A percentile compares a stretch with the other conserved stretches of the same genome.
phyloP scores from a whole-genome alignment of 2,797 vertebrate species.

The Enteromius radiatus region DNA sequence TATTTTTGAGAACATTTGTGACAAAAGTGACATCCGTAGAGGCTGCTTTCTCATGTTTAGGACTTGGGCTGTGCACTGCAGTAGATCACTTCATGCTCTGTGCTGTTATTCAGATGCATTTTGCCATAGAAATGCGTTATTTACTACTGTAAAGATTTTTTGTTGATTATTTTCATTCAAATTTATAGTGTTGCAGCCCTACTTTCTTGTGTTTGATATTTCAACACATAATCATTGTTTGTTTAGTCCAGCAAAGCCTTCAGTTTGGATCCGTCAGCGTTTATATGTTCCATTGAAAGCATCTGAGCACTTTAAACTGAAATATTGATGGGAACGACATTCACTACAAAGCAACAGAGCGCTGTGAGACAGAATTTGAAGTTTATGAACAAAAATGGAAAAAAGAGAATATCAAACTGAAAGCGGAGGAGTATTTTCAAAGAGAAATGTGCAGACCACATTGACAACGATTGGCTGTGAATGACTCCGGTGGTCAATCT shows the following conservation, averaged over 20 bases:
- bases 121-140: not conserved
- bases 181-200: not conserved
- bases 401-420: slow-evolving; percentile 28
- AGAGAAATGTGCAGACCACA: slow-evolving; percentile 21
- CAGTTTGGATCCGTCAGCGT: slow-evolving; percentile 47
- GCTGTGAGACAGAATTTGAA: slow-evolving; percentile 57
- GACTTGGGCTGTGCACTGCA: not conserved
- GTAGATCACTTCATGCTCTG: not conserved
- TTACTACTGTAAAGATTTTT: not conserved
- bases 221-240: slow-evolving; percentile 1
- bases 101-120: not conserved
- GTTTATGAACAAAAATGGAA: slow-evolving; percentile 46
- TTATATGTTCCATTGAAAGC: slow-evolving; percentile 41
- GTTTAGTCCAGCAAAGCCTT: slow-evolving; percentile 46
- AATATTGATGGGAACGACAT: slow-evolving; percentile 74
- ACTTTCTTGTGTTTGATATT: slow-evolving; percentile 3
- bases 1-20: not conserved
- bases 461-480: not conserved
- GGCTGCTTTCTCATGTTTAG: not conserved
- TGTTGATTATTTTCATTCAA: not conserved
- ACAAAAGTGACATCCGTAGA: not conserved
- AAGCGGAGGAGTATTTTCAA: slow-evolving; percentile 50
- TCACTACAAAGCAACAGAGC: slow-evolving; percentile 68
- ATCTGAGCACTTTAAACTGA: slow-evolving; percentile 67
- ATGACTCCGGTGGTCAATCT: not conserved